Percentiles rank a stretch among this genome's conserved stretches.
Conservation (phyloP, 2,888 invertebrate species). For the Himalopsyche tibetana region DNA sequence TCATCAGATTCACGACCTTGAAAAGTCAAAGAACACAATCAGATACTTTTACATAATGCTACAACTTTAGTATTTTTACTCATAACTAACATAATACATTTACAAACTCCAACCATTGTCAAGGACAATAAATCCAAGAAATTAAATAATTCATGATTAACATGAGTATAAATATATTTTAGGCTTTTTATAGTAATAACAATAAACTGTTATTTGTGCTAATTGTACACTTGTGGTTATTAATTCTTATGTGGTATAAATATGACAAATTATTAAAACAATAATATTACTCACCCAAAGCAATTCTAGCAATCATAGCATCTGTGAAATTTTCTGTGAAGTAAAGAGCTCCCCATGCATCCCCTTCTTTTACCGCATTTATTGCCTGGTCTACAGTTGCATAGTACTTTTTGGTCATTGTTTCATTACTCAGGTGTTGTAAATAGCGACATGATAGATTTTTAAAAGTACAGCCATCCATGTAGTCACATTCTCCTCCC, state of each 20-base stretch:
- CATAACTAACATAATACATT: not conserved
- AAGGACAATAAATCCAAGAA: no score
- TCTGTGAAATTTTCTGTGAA: slow-evolving; percentile 94
- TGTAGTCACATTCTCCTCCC: slow-evolving; percentile 75
- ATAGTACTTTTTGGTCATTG: slow-evolving; percentile 84
- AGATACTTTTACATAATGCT: not conserved
- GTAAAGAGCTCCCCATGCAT: slow-evolving; percentile 92
- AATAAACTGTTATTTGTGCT: no score
- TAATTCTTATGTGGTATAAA: no score
- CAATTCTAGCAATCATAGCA: slow-evolving; percentile 88
- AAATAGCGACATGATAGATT: slow-evolving; percentile 89
- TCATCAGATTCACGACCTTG: slow-evolving; percentile 87
- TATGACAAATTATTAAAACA: no score
- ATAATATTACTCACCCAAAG: slow-evolving; percentile 76
- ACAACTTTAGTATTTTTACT: not conserved
- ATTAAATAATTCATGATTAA: no score
- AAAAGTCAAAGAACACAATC: not conserved
- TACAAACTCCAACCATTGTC: not conserved
- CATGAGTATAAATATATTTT: no score
- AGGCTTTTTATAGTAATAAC: no score
- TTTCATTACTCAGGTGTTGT: slow-evolving; percentile 83
- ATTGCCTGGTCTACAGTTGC: slow-evolving; percentile 81
- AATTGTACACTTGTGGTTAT: no score
- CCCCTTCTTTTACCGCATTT: slow-evolving; percentile 84
- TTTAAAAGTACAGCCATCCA: slow-evolving; percentile 81